Percentiles rank a stretch among this genome's conserved stretches.
Evolutionary conservation across 2,888 invertebrate genomes (phyloP).

Genomic region (Mechanitis messenoides): DNA sequence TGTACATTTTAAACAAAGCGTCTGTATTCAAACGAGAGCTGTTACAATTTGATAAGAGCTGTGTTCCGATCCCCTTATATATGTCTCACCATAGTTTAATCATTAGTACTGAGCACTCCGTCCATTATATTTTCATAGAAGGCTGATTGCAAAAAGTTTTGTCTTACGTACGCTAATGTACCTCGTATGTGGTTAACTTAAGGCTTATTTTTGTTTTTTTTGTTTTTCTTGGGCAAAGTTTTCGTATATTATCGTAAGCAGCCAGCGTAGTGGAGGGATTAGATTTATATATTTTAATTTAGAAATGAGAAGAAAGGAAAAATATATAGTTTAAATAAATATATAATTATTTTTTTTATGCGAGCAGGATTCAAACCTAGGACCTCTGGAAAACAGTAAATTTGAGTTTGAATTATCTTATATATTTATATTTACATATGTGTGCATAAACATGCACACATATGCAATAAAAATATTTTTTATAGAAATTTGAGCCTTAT

Average conservation of each 20-base stretch:
- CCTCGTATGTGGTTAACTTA: slow-evolving; percentile 23
- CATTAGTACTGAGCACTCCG: slow-evolving; percentile 56
- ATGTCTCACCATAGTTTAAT: slow-evolving; percentile 64
- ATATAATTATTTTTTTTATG: too few relatives aligned
- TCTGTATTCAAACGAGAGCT: slow-evolving; percentile 51
- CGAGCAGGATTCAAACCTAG: too few relatives aligned
- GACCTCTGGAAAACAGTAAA: too few relatives aligned
- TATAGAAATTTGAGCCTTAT: too few relatives aligned
- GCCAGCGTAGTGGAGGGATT: slow-evolving; percentile 50
- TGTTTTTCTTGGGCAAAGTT: slow-evolving; percentile 31
- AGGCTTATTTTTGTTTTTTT: slow-evolving; percentile 33
- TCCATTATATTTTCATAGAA: slow-evolving; percentile 74
- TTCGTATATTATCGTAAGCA: slow-evolving; percentile 61
- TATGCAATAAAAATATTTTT: too few relatives aligned
- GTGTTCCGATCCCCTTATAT: slow-evolving; percentile 64
- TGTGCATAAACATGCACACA: too few relatives aligned
- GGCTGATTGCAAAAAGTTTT: slow-evolving; percentile 62
- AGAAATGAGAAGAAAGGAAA: neutral
- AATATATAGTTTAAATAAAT: too few relatives aligned
- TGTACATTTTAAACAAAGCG: slow-evolving; percentile 54
- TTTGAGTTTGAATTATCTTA: too few relatives aligned
- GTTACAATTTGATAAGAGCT: slow-evolving; percentile 63
- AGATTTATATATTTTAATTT: slow-evolving; percentile 33
- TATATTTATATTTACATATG: too few relatives aligned
- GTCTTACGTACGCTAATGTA: slow-evolving; percentile 27